Conservation (phyloP, 2,888 invertebrate species). For the Platycheirus rosarum region DNA sequence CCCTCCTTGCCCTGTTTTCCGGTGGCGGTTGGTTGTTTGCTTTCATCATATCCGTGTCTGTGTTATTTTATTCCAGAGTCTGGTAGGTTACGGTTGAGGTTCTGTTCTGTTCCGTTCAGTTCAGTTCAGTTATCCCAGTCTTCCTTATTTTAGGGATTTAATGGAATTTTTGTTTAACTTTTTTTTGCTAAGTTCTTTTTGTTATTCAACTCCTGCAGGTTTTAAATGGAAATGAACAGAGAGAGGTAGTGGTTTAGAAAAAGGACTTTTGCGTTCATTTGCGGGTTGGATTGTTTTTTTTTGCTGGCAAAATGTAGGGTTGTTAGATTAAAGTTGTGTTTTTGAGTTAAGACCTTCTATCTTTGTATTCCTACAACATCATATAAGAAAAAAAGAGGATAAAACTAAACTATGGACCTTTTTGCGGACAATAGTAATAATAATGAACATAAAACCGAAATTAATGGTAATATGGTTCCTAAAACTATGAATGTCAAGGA, state of each 20-base stretch:
- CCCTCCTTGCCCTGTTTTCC: background rate
- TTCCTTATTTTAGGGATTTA: constrained; percentile 46
- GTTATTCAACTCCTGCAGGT: constrained; percentile 11
- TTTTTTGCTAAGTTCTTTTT: background rate
- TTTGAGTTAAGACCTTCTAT: constrained; percentile 49
- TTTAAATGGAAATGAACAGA: constrained; percentile 40
- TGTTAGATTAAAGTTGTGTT: constrained; percentile 49
- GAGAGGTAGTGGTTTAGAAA: constrained; percentile 18
- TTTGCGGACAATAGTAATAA: too few relatives aligned
- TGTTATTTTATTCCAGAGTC: constrained; percentile 44
- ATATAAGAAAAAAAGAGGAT: too few relatives aligned
- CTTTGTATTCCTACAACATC: too few relatives aligned
- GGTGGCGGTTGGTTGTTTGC: constrained; percentile 17
- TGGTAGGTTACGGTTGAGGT: background rate
- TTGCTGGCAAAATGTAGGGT: too few relatives aligned
- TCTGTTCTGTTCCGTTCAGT: constrained; percentile 1
- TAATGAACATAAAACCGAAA: too few relatives aligned
- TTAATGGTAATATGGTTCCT: too few relatives aligned
- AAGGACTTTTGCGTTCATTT: constrained; percentile 27
- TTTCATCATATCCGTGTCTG: constrained; percentile 48
- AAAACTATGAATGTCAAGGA: too few relatives aligned
- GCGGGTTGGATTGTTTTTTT: too few relatives aligned
- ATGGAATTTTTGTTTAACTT: constrained; percentile 40
- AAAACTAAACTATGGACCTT: too few relatives aligned
- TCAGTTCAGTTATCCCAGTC: background rate